These are phyloP conservation scores for Seladonia tumulorum DNA, from an alignment of 2,888 invertebrate species.

Conservation along the genomic window DNA sequence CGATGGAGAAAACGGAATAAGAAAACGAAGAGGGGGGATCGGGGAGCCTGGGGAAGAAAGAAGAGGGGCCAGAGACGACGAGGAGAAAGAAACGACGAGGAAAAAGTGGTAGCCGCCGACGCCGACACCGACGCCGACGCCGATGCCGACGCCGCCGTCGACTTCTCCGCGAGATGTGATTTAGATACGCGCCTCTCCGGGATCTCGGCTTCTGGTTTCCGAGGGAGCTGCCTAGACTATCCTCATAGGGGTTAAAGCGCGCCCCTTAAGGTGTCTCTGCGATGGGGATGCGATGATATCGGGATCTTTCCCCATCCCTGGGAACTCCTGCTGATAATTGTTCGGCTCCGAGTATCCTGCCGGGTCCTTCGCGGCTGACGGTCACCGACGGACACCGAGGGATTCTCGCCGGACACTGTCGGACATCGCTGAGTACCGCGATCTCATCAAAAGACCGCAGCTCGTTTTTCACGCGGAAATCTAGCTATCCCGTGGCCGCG, in stretches of 20 bases:
- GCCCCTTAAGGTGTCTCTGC: constrained; percentile 23
- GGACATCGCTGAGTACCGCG: neutral
- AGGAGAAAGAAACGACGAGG: constrained; percentile 36
- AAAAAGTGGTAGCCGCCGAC: constrained; percentile 47
- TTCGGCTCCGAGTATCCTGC: constrained; percentile 36
- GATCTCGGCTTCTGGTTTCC: constrained; percentile 35
- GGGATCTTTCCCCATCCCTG: constrained; percentile 37
- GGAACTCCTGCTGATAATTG: constrained; percentile 57
- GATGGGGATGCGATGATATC: constrained; percentile 47
- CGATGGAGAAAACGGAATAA: constrained; percentile 1
- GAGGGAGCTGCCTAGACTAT: constrained; percentile 31
- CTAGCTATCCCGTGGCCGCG: constrained; percentile 13
- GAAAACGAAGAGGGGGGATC: neutral
- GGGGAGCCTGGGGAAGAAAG: constrained; percentile 7
- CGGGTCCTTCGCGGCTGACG: neutral
- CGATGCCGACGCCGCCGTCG: constrained; percentile 11
- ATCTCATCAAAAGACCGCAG: neutral
- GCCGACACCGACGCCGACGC: constrained; percentile 11
- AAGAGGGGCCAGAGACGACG: constrained; percentile 2
- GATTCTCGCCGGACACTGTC: neutral
- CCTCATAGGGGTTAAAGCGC: constrained; percentile 19
- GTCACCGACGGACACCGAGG: neutral
- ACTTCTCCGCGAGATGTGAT: constrained; percentile 75
- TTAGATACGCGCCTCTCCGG: constrained; percentile 71
- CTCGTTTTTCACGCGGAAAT: constrained; percentile 55